Base-by-base conservation (phyloP, 2,888 invertebrate genomes). In the Pachymerium ferrugineum region DNA sequence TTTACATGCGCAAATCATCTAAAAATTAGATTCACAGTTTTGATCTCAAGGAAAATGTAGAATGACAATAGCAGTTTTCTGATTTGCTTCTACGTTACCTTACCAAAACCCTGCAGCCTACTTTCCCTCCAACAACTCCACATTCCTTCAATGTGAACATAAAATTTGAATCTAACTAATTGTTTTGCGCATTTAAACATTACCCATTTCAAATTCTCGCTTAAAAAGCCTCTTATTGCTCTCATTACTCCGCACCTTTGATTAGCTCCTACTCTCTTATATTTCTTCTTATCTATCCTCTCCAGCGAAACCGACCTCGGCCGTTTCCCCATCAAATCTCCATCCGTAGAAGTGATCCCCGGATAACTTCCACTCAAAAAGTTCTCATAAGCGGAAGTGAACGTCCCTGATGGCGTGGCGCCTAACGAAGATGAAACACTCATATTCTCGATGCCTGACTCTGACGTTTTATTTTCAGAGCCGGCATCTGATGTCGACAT, bases 231-330 rank as follows among this genome's bases (percentile, higher is more conserved):
- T n/a, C n/a, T n/a, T n/a, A n/a, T n/a, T 19, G 19, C 3, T 22
- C 22, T 3, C 16, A 10, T 3, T 22, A 4, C 47, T 8, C 6
- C 54, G 12, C 70, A 75, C 75, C 70, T 75, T 14, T 73, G 35
- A 25, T 69, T 47, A 1, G 72, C 72, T 33, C 16, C 72, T 16
- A 29, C 12, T 29, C 74, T 76, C 47, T 74, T 75, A 29, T 76
- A 74, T 67, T 76, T 78, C 54, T 77, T 78, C 70, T 75, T 76
- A 22, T 78, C 78, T 6, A 73, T 74, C 25, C 77, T 75, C 29
- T 77, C 76, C 5, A 67, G 4, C 28, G 68, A 72, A 14, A 76
- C 75, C n/a, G 62, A 29, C 35, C 73, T 42, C 31, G 38, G 69
- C 8, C 76, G 19, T 33, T 76, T 76, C 12, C 16, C 72, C 2